phyloP scores from a whole-genome alignment of 2,113 vertebrate genomes.

The Hemicordylus capensis region DNA sequence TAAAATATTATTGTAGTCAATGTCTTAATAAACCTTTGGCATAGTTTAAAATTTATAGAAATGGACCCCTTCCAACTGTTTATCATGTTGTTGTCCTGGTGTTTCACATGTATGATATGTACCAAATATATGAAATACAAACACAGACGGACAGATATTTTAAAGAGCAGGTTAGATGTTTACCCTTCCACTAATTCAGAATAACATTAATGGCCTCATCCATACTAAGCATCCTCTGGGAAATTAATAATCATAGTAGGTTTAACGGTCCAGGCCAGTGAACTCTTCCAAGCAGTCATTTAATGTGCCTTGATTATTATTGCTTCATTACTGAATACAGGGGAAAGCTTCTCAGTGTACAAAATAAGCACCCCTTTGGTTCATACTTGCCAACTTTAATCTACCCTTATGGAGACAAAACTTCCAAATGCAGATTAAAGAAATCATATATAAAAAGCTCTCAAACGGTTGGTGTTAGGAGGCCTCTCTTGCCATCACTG shows the following conservation, averaged over 20 bases:
- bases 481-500: neutral
- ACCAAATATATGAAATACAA: neutral
- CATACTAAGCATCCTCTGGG: neutral
- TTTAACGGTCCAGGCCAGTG: constrained; percentile 18
- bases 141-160: neutral
- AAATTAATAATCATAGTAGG: constrained; percentile 26
- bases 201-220: constrained; percentile 12
- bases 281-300: constrained; percentile 23
- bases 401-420: constrained; percentile 17
- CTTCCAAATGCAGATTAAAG: constrained; percentile 13
- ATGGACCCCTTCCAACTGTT: neutral
- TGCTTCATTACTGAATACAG: constrained; percentile 18
- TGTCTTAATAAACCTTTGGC: neutral
- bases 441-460: constrained; percentile 3
- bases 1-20: neutral
- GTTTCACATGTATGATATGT: neutral
- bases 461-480: neutral
- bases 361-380: constrained; percentile 4
- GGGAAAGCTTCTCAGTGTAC: neutral
- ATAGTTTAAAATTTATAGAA: neutral
- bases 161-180: constrained; percentile 1
- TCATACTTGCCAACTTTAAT: constrained; percentile 7
- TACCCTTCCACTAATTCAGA: neutral
- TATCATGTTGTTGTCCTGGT: neutral
- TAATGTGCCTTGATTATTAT: constrained; percentile 23